Conservation (phyloP, 2,888 invertebrate genomes). For the Trissolcus brochymenae region DNA sequence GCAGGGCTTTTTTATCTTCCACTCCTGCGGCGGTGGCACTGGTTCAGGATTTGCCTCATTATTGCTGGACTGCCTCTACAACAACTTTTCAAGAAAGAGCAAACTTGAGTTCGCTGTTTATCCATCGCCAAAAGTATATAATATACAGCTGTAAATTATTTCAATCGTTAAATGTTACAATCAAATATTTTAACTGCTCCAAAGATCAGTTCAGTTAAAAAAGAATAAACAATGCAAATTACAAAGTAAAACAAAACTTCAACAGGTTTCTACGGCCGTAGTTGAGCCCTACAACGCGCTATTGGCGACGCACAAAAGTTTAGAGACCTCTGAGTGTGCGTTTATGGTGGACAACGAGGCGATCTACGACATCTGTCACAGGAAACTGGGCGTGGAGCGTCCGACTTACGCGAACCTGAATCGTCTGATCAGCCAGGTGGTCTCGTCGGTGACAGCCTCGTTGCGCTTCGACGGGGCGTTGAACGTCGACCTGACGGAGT, state of each 20-base stretch:
- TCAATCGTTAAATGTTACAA: too few species aligned
- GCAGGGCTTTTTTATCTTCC: slow-evolving; percentile 94
- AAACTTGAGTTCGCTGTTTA: slow-evolving; percentile 96
- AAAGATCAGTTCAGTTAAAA: neutral
- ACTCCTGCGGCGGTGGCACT: slow-evolving; percentile 93
- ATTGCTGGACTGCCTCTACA: slow-evolving; percentile 93
- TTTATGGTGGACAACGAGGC: slow-evolving; percentile 98
- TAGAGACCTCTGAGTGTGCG: slow-evolving; percentile 91
- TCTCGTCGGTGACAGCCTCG: slow-evolving; percentile 80
- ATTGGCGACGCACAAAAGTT: slow-evolving; percentile 92
- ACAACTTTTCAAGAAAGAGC: slow-evolving; percentile 95
- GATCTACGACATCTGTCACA: slow-evolving; percentile 94
- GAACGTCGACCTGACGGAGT: slow-evolving; percentile 93
- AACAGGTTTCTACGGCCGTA: slow-evolving; percentile 90
- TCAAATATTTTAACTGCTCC: too few species aligned
- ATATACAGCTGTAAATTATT: too few species aligned
- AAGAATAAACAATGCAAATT: neutral
- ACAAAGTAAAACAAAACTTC: neutral
- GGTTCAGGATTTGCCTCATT: slow-evolving; percentile 95
- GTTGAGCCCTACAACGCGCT: slow-evolving; percentile 97
- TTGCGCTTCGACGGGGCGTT: slow-evolving; percentile 82
- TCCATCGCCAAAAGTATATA: slow-evolving; percentile 91
- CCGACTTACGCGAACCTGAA: slow-evolving; percentile 92
- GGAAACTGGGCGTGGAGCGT: slow-evolving; percentile 88
- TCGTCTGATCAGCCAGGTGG: slow-evolving; percentile 85